Evolutionary conservation across 1,140 invertebrate genomes (phyloP), one percentile per base, ranked within the genome.

Genomic region (Lepidurus arcticus): DNA sequence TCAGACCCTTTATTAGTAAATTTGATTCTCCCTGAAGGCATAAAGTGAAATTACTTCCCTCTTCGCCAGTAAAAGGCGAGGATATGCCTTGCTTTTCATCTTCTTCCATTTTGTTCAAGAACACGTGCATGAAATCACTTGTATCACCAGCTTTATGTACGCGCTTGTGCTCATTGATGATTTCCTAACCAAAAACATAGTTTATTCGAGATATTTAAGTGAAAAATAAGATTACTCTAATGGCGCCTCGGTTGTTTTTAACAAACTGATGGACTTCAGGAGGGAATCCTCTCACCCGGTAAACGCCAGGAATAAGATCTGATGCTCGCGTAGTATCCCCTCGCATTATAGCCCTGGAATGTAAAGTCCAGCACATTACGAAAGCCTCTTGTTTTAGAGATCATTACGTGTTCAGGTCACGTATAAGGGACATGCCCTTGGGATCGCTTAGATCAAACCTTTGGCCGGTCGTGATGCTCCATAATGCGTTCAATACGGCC

Each of bases 41-140:
- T 11, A 7, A 53, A n/a, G 21, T 77, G 10, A 42, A 13, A 44
- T 11, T 65, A 24, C 42, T 75, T 78, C 5, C 7, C 13, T 75
- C 44, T 44, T 73, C 21, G 42, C 43, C 34, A 43, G 44, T 43
- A 8, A 26, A 76, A 7, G 44, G 42, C 5, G 21, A 76, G 16
- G 73, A 21, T 44, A 44, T 76, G 5, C 21, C 74, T 45, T 26
- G 24, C 16, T 42, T 75, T 45, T 45, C 42, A 26, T 26, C 73
- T 42, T 75, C 42, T 16, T 75, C 34, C 78, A 78, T 75, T 42
- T 77, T 74, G 6, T 76, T 42, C 10, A 79, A 21, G 74, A 47
- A 79, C 7, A 79, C 42, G 42, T 79, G 73, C 11, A 79, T 79
- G n/a, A 79, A 79, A 76, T 79, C 78, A 4, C 45, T 5, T 10